These are phyloP conservation scores for Myanophis thanlyinensis DNA, from an alignment of 2,113 vertebrate species.

Conservation along the genomic window DNA sequence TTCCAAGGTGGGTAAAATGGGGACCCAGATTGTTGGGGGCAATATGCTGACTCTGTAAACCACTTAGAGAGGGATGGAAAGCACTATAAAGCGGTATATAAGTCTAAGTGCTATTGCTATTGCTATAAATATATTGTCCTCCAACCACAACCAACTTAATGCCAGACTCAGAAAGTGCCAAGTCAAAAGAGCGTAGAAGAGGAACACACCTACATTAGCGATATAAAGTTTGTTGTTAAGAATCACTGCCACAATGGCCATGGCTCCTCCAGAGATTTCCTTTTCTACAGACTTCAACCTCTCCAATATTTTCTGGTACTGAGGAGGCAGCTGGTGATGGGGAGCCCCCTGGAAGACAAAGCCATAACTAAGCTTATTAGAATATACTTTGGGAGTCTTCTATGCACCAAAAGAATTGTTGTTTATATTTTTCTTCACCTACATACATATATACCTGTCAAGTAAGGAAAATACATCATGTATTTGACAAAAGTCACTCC, in stretches of 20 bases:
- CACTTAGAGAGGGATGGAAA: too few species aligned
- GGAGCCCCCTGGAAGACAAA: constrained; percentile 74
- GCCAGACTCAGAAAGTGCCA: background rate
- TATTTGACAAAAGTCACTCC: background rate
- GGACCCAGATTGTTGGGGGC: too few species aligned
- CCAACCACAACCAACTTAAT: background rate
- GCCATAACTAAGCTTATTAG: background rate
- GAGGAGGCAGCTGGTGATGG: constrained; percentile 83
- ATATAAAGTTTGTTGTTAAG: constrained; percentile 93
- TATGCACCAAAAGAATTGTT: background rate
- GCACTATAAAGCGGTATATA: too few species aligned
- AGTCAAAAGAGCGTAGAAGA: constrained; percentile 15
- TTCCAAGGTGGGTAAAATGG: too few species aligned
- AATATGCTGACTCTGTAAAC: too few species aligned
- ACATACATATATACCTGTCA: background rate
- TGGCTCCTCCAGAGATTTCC: constrained; percentile 93
- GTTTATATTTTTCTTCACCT: background rate
- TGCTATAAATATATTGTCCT: background rate
- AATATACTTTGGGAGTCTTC: background rate
- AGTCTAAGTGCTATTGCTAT: too few species aligned
- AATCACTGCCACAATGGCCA: constrained; percentile 89
- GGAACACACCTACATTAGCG: constrained; percentile 88
- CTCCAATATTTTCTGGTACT: constrained; percentile 92
- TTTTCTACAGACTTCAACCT: constrained; percentile 86
- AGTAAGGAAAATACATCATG: background rate